Evolutionary conservation across 1,140 invertebrate genomes (phyloP).

Genomic region (Bombus huntii): DNA sequence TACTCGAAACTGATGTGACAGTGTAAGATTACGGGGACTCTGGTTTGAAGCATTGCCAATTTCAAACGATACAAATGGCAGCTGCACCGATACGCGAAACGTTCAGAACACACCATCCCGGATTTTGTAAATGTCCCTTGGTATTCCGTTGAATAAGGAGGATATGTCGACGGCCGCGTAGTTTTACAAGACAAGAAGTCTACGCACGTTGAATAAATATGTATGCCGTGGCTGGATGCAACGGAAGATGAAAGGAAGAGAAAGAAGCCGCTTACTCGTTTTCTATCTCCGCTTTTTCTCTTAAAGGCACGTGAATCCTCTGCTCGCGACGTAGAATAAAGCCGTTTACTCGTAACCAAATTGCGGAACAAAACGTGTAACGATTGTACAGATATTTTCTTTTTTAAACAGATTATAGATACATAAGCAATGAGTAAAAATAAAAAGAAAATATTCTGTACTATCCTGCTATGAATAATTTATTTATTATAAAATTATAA

Average conservation of each 20-base stretch:
- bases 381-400: neutral
- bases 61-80: slow-evolving; percentile 55
- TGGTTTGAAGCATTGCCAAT: slow-evolving; percentile 53
- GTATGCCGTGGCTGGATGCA: slow-evolving; percentile 58
- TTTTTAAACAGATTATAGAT: neutral
- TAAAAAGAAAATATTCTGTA: neutral
- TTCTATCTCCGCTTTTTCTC: neutral
- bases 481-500: neutral
- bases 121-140: slow-evolving; percentile 65
- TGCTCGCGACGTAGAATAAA: slow-evolving; percentile 17
- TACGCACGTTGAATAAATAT: slow-evolving; percentile 70
- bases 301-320: slow-evolving; percentile 17
- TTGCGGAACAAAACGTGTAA: neutral
- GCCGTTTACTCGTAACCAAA: slow-evolving; percentile 34
- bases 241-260: slow-evolving; percentile 57
- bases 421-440: neutral
- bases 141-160: slow-evolving; percentile 56
- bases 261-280: slow-evolving; percentile 43
- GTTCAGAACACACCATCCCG: slow-evolving; percentile 42
- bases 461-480: neutral
- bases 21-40: slow-evolving; percentile 45
- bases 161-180: slow-evolving; percentile 56
- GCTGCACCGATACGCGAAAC: slow-evolving; percentile 54
- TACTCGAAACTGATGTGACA: slow-evolving; percentile 36
- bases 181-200: slow-evolving; percentile 59